Evolutionary conservation across 2,888 invertebrate genomes (phyloP).

Genomic region (Macaria notata): DNA sequence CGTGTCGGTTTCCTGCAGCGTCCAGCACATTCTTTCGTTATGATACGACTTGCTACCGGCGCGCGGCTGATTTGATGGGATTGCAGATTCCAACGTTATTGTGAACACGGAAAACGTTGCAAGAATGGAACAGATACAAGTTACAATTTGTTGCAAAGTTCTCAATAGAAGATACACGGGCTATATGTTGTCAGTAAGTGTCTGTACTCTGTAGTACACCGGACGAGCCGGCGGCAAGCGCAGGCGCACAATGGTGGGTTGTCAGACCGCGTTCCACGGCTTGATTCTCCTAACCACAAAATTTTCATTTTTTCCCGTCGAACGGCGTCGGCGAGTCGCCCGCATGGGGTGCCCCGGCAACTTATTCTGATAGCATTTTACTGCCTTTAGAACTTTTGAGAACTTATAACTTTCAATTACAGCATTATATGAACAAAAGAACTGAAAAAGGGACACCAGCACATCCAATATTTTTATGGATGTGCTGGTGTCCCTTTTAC

Average conservation of each 20-base stretch:
- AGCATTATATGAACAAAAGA: too few species aligned
- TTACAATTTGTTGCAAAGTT: too few species aligned
- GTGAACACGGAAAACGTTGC: too few species aligned
- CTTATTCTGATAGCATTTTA: slow-evolving; percentile 58
- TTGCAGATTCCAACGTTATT: slow-evolving; percentile 12
- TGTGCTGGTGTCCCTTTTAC: too few species aligned
- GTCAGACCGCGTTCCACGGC: slow-evolving; percentile 41
- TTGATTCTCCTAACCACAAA: slow-evolving; percentile 60
- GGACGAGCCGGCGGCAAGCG: slow-evolving; percentile 14
- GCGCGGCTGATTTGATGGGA: slow-evolving; percentile 16
- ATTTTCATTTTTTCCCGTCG: slow-evolving; percentile 54
- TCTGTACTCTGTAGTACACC: too few species aligned
- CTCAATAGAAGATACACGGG: too few species aligned
- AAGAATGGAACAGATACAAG: too few species aligned
- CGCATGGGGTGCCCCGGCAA: slow-evolving; percentile 59
- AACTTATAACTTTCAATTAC: slow-evolving; percentile 26
- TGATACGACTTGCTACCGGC: slow-evolving; percentile 39
- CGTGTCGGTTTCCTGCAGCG: slow-evolving; percentile 33
- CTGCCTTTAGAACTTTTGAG: slow-evolving; percentile 50
- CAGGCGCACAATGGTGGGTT: slow-evolving; percentile 39
- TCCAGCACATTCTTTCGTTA: slow-evolving; percentile 62
- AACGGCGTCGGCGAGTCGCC: slow-evolving; percentile 43
- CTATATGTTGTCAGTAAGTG: too few species aligned
- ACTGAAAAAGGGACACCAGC: too few species aligned
- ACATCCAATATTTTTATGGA: too few species aligned